Conservation (phyloP, 2,113 vertebrate genomes). For the Rhodinocichla rosea region DNA sequence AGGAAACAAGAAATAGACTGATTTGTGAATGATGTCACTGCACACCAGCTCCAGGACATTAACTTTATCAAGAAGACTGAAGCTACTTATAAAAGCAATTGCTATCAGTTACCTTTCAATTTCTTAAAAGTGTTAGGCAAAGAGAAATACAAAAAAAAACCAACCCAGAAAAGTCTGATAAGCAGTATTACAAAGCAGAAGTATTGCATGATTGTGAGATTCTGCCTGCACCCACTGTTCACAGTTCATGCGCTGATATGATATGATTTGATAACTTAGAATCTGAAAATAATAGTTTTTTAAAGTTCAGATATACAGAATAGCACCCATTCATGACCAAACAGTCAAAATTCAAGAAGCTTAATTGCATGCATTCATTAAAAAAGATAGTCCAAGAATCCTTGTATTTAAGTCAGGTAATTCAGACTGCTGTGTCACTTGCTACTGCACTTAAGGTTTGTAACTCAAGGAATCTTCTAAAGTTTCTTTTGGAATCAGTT, state of each 20-base stretch:
- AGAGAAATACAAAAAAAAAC: background rate
- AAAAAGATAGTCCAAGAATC: background rate
- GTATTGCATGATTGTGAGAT: background rate
- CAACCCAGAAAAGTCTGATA: background rate
- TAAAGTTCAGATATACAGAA: background rate
- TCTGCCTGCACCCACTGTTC: background rate
- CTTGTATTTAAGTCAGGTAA: conserved; percentile 1
- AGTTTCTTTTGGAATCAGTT: conserved; percentile 16
- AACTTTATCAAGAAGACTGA: background rate
- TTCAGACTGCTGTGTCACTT: conserved; percentile 13
- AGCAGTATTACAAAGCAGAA: background rate
- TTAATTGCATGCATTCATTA: background rate
- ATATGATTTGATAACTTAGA: background rate
- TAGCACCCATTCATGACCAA: background rate
- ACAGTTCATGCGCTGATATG: background rate
- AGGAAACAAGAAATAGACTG: background rate
- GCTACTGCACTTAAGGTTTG: conserved; percentile 11
- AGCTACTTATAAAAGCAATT: background rate
- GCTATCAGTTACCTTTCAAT: background rate
- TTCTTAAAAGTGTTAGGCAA: background rate
- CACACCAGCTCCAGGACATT: background rate
- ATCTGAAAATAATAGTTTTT: background rate
- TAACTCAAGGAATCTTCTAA: conserved; percentile 46
- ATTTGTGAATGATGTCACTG: conserved; percentile 10
- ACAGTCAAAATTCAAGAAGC: background rate